Evolutionary conservation across 2,113 vertebrate genomes (phyloP), one percentile per base, ranked within the genome.

Genomic region (Hepsetus odoe): DNA sequence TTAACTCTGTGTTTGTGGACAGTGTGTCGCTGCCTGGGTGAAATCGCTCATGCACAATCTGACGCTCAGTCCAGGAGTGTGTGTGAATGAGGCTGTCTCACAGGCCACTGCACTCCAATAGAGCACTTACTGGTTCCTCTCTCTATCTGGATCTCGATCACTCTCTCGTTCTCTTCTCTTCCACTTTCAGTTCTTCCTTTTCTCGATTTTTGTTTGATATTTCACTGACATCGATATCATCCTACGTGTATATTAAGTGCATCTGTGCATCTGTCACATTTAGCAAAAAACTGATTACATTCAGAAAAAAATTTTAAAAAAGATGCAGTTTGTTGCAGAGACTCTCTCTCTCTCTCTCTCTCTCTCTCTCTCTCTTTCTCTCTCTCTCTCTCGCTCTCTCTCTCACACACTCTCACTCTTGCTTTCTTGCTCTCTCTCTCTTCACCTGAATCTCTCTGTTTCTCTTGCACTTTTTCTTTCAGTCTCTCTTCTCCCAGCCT

Each of bases 31-130:
- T 92, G 89, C 90, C 90, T 42, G 87, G 91, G 90, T 92, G 90
- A 91, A 88, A 90, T 88, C 90, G 86, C 83, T 90, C 87, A 91
- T 90, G 90, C 90, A 86, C 91, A 90, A 87, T 90, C 88, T 87
- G 89, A 91, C 88, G 87, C 83, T 85, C 86, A 85, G 86, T 90
- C 90, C 90, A 89, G 88, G 89, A 86, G 81, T 58, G 66, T 58
- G 66, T 75, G 77, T 93, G 88, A 91, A 92, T 87, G 87, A 90
- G 82, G 82, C 88, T 88, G 90, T 91, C 92, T 92, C 88, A 93
- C 91, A 93, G 85, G 88, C 89, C 90, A 91, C 75, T 93, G 90
- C 89, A 91, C 90, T 82, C 89, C 85, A 92, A 92, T 90, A 73
- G 88, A 89, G 65, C 86, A 88, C 83, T 83, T 82, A 86, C 84